Evolutionary conservation across 2,888 invertebrate species (phyloP).

Genomic region (Drosophila paramelanica): DNA sequence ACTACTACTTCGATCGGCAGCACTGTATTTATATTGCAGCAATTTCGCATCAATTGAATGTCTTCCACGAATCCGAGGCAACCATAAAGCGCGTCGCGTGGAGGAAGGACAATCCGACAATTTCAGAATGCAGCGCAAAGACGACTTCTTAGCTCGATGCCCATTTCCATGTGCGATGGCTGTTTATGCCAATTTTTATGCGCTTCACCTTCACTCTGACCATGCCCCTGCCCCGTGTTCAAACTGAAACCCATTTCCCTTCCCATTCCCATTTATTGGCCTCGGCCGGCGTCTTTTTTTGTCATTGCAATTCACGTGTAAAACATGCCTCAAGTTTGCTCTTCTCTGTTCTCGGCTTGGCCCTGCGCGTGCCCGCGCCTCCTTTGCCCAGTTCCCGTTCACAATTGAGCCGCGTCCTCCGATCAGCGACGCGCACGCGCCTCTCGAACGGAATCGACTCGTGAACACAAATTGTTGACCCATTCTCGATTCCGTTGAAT

Average conservation of each 20-base stretch:
- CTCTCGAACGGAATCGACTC: conserved; percentile 54
- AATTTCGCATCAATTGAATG: conserved; percentile 79
- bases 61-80: conserved; percentile 70
- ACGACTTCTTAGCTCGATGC: conserved; percentile 43
- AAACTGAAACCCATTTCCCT: conserved; percentile 10
- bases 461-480: conserved; percentile 33
- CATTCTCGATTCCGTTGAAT: conserved; percentile 61
- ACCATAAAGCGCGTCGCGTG: conserved; percentile 78
- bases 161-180: conserved; percentile 30
- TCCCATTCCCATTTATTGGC: conserved; percentile 62
- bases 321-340: conserved; percentile 58
- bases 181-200: conserved; percentile 73
- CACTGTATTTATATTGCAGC: conserved; percentile 79
- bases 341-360: conserved; percentile 4
- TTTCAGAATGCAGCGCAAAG: conserved; percentile 11
- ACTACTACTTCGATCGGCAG: conserved; percentile 68
- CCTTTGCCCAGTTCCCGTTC: conserved; percentile 51
- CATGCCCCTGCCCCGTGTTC: conserved; percentile 20
- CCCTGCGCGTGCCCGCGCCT: conserved; percentile 45
- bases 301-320: conserved; percentile 74
- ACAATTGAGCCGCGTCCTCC: conserved; percentile 30
- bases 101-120: conserved; percentile 46
- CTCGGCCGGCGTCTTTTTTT: conserved; percentile 70
- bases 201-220: conserved; percentile 72
- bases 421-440: conserved; percentile 45